Evolutionary conservation across 1,140 invertebrate species (phyloP).

Genomic region (Lepidostoma basale): DNA sequence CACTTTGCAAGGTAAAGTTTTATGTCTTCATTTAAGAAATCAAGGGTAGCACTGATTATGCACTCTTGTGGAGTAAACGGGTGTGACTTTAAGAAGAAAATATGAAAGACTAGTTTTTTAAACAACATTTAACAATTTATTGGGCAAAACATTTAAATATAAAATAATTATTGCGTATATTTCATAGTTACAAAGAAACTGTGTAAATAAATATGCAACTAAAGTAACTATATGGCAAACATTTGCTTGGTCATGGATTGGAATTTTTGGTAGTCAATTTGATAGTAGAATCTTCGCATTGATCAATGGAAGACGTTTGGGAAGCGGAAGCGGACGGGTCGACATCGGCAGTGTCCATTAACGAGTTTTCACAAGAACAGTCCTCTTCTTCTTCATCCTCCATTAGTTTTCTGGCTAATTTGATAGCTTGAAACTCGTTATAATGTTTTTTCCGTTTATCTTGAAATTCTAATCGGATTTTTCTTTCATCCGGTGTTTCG

Average conservation of each 20-base stretch:
- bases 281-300: background rate
- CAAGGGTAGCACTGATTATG: too few species aligned
- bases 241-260: constrained; percentile 27
- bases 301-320: constrained; percentile 3
- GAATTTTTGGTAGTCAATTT: constrained; percentile 11
- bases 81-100: background rate
- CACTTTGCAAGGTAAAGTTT: too few species aligned
- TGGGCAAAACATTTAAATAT: background rate
- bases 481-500: constrained; percentile 68
- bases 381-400: constrained; percentile 89
- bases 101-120: too few species aligned
- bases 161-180: background rate
- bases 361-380: constrained; percentile 51
- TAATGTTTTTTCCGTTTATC: constrained; percentile 95
- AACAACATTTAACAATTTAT: constrained; percentile 25
- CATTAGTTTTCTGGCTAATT: constrained; percentile 87
- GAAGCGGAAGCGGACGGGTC: background rate
- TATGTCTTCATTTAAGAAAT: too few species aligned
- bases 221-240: constrained; percentile 31
- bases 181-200: constrained; percentile 33
- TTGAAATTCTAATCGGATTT: constrained; percentile 79
- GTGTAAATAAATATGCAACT: constrained; percentile 33
- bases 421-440: constrained; percentile 94
- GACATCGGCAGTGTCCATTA: constrained; percentile 20
- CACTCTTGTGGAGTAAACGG: too few species aligned